phyloP scores from a whole-genome alignment of 2,113 vertebrate genomes.

The Grammomys surdaster region DNA sequence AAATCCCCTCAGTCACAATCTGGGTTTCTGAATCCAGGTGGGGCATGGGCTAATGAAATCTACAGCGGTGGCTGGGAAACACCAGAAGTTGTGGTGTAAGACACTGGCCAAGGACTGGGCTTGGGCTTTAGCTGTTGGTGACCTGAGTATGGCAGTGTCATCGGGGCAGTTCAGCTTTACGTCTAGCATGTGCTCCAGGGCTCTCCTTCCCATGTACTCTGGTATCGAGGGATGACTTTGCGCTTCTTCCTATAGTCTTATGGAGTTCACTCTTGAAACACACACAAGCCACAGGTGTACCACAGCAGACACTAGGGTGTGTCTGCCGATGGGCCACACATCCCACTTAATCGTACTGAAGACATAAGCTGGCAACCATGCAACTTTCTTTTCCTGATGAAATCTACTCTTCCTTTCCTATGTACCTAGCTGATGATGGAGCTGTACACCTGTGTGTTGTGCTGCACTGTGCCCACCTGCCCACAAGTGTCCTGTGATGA shows the following conservation, averaged over 20 bases:
- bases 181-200: not conserved
- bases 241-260: too few relatives aligned
- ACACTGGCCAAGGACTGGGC: not conserved
- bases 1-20: not conserved
- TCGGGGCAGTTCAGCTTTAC: rapidly evolving
- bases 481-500: not conserved
- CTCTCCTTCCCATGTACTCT: too few relatives aligned
- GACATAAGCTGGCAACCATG: rapidly evolving
- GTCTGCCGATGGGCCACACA: rapidly evolving
- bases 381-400: not conserved
- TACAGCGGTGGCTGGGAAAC: not conserved
- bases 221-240: not conserved
- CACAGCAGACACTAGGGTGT: not conserved
- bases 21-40: not conserved
- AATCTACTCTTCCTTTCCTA: not conserved
- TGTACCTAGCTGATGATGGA: not conserved
- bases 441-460: not conserved
- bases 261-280: not conserved
- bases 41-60: not conserved
- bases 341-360: not conserved
- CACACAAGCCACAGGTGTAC: not conserved
- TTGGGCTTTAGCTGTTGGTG: not conserved
- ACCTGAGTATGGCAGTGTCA: not conserved
- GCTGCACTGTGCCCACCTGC: not conserved
- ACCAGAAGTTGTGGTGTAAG: too few relatives aligned